Percentiles rank a stretch among this genome's conserved stretches.
phyloP scores from a whole-genome alignment of 1,140 invertebrate species.

The Sycobia sp. region DNA sequence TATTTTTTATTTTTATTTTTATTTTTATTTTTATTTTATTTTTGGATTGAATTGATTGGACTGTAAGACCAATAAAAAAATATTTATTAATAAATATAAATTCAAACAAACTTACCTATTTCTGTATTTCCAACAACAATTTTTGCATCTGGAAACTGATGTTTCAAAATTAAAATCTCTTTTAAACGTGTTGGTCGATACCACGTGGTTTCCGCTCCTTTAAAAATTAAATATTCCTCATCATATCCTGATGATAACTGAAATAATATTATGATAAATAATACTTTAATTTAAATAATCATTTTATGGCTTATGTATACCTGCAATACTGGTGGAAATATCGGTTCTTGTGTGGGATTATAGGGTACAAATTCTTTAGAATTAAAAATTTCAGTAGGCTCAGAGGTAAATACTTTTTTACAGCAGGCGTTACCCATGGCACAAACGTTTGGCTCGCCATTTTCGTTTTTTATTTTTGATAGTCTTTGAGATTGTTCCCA shows the following conservation, averaged over 20 bases:
- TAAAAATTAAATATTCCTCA: constrained; percentile 71
- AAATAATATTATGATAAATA: constrained; percentile 5
- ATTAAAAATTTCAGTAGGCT: constrained; percentile 66
- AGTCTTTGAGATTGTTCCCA: constrained; percentile 65
- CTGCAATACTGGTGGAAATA: constrained; percentile 91
- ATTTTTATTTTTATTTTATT: no score
- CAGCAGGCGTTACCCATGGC: constrained; percentile 68
- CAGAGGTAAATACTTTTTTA: constrained; percentile 53
- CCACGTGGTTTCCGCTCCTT: constrained; percentile 77
- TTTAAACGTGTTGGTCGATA: constrained; percentile 75
- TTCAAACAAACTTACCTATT: constrained; percentile 66
- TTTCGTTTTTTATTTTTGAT: constrained; percentile 32
- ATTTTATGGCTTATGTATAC: constrained; percentile 50
- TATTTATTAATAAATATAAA: not conserved
- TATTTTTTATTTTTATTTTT: not conserved
- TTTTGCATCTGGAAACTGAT: constrained; percentile 75
- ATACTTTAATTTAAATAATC: not conserved
- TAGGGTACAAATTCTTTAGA: constrained; percentile 76
- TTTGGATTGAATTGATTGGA: no score
- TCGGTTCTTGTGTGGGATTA: constrained; percentile 87
- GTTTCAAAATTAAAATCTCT: constrained; percentile 77
- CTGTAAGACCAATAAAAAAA: not conserved
- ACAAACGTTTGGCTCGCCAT: constrained; percentile 49
- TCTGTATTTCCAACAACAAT: constrained; percentile 95
- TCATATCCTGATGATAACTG: constrained; percentile 67